phyloP scores from a whole-genome alignment of 2,888 invertebrate genomes.

The Drosophila macrothrix region DNA sequence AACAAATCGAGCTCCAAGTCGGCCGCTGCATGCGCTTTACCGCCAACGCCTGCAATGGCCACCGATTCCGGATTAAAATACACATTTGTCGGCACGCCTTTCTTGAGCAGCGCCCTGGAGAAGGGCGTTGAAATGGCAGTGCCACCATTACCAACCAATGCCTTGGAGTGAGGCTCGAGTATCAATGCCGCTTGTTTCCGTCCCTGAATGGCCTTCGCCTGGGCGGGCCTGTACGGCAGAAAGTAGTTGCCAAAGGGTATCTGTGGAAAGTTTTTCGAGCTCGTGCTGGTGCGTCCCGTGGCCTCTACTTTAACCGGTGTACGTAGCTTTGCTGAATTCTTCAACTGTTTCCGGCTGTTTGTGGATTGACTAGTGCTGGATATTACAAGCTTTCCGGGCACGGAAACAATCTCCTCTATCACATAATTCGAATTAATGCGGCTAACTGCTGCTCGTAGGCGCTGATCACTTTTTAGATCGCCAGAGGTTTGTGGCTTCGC shows the following conservation, averaged over 20 bases:
- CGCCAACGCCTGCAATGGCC: constrained; percentile 91
- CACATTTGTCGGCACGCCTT: constrained; percentile 88
- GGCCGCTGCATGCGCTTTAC: constrained; percentile 91
- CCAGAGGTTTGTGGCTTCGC: constrained; percentile 58
- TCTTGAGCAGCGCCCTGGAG: constrained; percentile 88
- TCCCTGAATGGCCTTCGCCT: constrained; percentile 54
- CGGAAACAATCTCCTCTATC: constrained; percentile 81
- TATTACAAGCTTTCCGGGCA: constrained; percentile 78
- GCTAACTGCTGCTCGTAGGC: constrained; percentile 77
- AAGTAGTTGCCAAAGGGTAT: constrained; percentile 83
- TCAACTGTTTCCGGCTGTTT: constrained; percentile 14
- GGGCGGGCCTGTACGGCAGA: constrained; percentile 74
- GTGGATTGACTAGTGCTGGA: constrained; percentile 44
- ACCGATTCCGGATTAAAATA: constrained; percentile 89
- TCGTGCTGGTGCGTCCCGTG: constrained; percentile 82
- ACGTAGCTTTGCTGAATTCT: constrained; percentile 39
- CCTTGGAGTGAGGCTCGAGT: constrained; percentile 89
- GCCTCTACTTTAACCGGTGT: constrained; percentile 80
- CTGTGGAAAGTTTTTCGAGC: constrained; percentile 77
- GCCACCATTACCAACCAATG: constrained; percentile 88
- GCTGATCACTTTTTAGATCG: constrained; percentile 73
- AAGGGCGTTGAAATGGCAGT: constrained; percentile 90
- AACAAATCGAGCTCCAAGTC: constrained; percentile 88
- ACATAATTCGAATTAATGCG: constrained; percentile 82
- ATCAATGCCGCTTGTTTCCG: constrained; percentile 85